These are phyloP conservation scores for Drosophila repleta DNA, from an alignment of 1,140 invertebrate genomes.

Conservation along the genomic window DNA sequence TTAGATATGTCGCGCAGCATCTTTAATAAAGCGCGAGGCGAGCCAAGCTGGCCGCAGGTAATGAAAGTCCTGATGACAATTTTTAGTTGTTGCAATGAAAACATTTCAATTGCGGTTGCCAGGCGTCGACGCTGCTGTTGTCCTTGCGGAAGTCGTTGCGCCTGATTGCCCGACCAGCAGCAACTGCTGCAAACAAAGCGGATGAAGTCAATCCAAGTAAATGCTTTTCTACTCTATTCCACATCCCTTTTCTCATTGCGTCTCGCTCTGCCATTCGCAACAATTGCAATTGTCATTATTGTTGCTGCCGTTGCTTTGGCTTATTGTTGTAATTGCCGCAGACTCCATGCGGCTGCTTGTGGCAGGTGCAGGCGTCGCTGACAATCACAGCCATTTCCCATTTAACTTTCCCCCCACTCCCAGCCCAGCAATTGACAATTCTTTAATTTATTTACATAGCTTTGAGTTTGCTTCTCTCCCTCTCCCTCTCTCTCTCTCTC, in stretches of 20 bases:
- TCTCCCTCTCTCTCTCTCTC: no score
- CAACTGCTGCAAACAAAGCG: slow-evolving; percentile 59
- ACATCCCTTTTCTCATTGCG: slow-evolving; percentile 24
- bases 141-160: slow-evolving; percentile 59
- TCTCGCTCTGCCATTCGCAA: slow-evolving; percentile 34
- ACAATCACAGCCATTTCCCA: slow-evolving; percentile 52
- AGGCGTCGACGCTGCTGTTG: slow-evolving; percentile 46
- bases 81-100: slow-evolving; percentile 80
- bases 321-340: slow-evolving; percentile 52
- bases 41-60: slow-evolving; percentile 77
- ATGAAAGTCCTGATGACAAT: slow-evolving; percentile 81
- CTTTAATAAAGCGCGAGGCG: slow-evolving; percentile 72
- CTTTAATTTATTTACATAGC: background rate
- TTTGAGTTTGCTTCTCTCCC: background rate
- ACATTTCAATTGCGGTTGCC: slow-evolving; percentile 79
- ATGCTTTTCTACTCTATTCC: slow-evolving; percentile 59
- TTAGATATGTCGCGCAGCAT: slow-evolving; percentile 29
- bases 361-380: slow-evolving; percentile 28
- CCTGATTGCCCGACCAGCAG: slow-evolving; percentile 56
- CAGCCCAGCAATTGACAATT: background rate
- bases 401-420: background rate
- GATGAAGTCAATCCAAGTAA: slow-evolving; percentile 76
- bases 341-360: slow-evolving; percentile 39
- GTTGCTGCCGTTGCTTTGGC: slow-evolving; percentile 39
- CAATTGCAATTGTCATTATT: slow-evolving; percentile 57